Evolutionary conservation across 2,113 vertebrate species (phyloP), one percentile per base, ranked within the genome.

Genomic region (Oriolus oriolus): DNA sequence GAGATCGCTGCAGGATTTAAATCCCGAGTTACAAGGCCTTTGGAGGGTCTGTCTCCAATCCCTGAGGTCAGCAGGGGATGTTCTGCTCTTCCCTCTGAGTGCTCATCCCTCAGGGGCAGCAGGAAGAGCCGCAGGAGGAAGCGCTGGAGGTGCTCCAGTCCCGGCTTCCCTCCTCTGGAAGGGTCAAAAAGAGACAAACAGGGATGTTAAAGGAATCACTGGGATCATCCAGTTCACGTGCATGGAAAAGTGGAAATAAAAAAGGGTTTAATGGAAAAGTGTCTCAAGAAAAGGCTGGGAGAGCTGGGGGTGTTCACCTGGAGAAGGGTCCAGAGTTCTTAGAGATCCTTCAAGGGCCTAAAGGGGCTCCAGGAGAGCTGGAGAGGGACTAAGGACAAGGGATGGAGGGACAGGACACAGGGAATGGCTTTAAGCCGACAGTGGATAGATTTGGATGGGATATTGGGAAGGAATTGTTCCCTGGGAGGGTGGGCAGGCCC

Each of bases 361-460:
- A 27, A 56, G 75, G 42, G 31, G 56, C 9, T 88, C 57, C 66
- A 56, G 26, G 76, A 64, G 85, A 71, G 65, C 66, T 79, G 65
- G 13, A 49, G 49, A 71, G 57, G 65, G 65, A 18, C 49, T 49
- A 20, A 57, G 75, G 47, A 87, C 49, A 63, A 11, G 49, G 56
- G 1, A 8, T 22, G 65, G 65, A 64, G 57, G 75, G 65, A 56
- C 75, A 80, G 57, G 11, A 69, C 18, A 19, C 6, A 21, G 65
- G 42, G 65, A 70, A 47, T 47, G 65, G 47, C 3, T 70, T 8
- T 13, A 2, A 6, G 0, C 8, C 39, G 28, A 2, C 0, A 11
- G 0, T 0, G 47, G 10, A 15, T 0, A 8, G 12, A 5, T 28
- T 16, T 39, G 4, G 28, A n/a, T 70, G 30, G 23, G 56, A 63